Conservation (phyloP, 2,888 invertebrate species). For the Amblyjoppa proteus region DNA sequence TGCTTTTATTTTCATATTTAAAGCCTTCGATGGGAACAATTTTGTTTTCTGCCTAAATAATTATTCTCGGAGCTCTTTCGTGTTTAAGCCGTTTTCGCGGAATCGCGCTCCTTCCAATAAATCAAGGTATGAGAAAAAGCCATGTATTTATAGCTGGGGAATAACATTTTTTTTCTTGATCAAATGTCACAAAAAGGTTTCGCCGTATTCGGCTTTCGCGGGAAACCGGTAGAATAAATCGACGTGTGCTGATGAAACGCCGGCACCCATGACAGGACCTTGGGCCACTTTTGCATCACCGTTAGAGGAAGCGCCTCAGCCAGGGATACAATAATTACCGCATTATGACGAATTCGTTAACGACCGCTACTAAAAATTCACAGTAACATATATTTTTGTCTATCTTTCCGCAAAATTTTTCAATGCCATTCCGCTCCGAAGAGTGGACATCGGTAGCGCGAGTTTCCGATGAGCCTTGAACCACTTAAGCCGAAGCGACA, state of each 20-base stretch:
- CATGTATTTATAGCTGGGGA: neutral
- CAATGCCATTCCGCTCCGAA: neutral
- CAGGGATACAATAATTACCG: slow-evolving; percentile 4
- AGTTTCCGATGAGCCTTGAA: slow-evolving; percentile 55
- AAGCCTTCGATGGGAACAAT: neutral
- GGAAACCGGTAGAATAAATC: neutral
- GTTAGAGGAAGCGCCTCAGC: slow-evolving; percentile 32
- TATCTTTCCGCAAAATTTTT: neutral
- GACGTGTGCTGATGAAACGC: neutral
- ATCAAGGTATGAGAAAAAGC: neutral
- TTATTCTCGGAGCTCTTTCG: neutral
- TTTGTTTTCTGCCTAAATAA: neutral
- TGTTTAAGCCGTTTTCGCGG: neutral
- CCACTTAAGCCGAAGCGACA: slow-evolving; percentile 48
- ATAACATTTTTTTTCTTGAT: neutral
- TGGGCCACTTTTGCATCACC: slow-evolving; percentile 62
- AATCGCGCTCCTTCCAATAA: neutral
- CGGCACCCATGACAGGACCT: slow-evolving; percentile 51
- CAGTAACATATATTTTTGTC: slow-evolving; percentile 4
- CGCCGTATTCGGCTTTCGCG: neutral
- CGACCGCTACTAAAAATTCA: slow-evolving; percentile 12
- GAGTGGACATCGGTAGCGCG: slow-evolving; percentile 13
- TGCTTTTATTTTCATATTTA: neutral
- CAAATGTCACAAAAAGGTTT: neutral
- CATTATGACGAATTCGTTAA: slow-evolving; percentile 12